Evolutionary conservation across 2,797 vertebrate genomes (phyloP).

Genomic region (Cichlasoma orientale): DNA sequence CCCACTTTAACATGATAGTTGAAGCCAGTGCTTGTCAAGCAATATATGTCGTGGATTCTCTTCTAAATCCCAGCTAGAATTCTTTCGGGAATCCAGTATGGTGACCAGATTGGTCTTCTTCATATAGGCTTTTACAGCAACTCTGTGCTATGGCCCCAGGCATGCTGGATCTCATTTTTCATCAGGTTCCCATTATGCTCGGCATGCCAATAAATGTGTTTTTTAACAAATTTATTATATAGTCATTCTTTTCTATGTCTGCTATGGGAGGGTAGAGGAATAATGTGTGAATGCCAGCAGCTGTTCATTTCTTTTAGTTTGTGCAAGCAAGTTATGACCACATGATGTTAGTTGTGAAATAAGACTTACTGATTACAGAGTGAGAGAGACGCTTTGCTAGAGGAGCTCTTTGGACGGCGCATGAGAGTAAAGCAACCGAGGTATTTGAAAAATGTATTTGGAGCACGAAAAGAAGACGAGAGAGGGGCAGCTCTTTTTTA

Average conservation of each 20-base stretch:
- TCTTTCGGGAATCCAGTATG: background rate
- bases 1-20: background rate
- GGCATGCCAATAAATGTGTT: background rate
- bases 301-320: background rate
- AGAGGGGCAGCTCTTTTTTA: background rate
- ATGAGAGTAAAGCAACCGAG: background rate
- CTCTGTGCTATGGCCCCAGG: slow-evolving; percentile 2
- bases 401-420: background rate
- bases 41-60: background rate
- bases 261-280: background rate
- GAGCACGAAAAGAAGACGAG: background rate
- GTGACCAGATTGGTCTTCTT: background rate
- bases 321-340: background rate
- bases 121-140: slow-evolving; percentile 6
- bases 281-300: background rate
- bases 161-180: background rate
- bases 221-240: background rate
- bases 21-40: slow-evolving; percentile 7
- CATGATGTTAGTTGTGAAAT: background rate
- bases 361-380: background rate
- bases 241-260: rapidly evolving
- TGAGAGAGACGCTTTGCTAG: background rate
- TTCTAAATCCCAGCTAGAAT: background rate
- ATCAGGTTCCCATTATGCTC: background rate
- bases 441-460: slow-evolving; percentile 6